Percentiles rank a stretch among this genome's conserved stretches.
Conservation (phyloP, 2,888 invertebrate species). For the Aelia acuminata region DNA sequence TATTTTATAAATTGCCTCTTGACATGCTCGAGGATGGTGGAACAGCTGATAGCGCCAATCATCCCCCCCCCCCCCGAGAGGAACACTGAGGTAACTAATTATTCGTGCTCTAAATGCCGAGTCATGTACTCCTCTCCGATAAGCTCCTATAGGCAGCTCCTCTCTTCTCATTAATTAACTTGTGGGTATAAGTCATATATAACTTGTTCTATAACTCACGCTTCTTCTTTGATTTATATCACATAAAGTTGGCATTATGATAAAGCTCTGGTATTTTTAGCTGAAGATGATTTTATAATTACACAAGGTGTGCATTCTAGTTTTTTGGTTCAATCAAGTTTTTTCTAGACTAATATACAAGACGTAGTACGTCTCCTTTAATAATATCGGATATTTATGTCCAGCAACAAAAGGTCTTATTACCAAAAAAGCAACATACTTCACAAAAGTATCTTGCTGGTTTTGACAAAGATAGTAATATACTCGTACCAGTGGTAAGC, state of each 20-base stretch:
- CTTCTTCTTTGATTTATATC: background rate
- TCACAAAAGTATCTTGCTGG: too few species aligned
- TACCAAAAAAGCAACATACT: too few species aligned
- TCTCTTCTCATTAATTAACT: background rate
- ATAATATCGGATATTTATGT: too few species aligned
- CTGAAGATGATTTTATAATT: too few species aligned
- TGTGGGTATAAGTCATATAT: slow-evolving; percentile 30
- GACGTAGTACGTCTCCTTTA: too few species aligned
- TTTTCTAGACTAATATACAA: too few species aligned
- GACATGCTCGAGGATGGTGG: slow-evolving; percentile 14
- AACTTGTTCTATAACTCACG: slow-evolving; percentile 1
- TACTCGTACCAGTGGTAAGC: too few species aligned
- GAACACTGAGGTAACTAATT: slow-evolving; percentile 9
- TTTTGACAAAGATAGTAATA: too few species aligned
- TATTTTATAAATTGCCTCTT: slow-evolving; percentile 50
- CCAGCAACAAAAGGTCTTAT: too few species aligned
- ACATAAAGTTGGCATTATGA: background rate
- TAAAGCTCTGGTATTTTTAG: background rate
- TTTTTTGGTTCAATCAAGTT: too few species aligned
- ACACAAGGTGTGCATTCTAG: too few species aligned
- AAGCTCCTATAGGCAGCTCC: background rate
- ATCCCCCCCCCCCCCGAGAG: background rate
- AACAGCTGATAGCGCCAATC: slow-evolving; percentile 35
- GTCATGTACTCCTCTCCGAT: background rate
- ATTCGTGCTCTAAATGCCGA: slow-evolving; percentile 23